Conservation (phyloP, 2,113 vertebrate genomes). For the Symphodus melops region DNA sequence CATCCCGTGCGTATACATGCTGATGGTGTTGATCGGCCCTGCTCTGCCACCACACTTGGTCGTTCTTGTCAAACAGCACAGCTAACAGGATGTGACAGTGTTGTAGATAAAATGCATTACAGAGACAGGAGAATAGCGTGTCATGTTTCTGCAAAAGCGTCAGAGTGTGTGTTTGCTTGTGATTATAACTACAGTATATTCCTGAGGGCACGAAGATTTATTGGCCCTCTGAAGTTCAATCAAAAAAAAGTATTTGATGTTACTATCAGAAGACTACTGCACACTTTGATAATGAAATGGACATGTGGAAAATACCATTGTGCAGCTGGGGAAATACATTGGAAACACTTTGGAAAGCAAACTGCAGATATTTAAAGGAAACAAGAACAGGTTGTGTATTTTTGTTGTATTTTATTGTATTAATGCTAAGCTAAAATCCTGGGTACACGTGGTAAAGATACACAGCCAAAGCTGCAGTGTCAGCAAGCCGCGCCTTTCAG, state of each 20-base stretch:
- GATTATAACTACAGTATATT: conserved; percentile 5
- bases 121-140: conserved; percentile 16
- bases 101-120: conserved; percentile 18
- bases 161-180: conserved; percentile 18
- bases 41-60: neutral
- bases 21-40: conserved; percentile 20
- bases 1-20: conserved; percentile 2
- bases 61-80: conserved; percentile 11
- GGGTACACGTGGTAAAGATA: too few species aligned
- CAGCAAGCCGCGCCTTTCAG: too few species aligned
- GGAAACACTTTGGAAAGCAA: neutral
- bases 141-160: conserved; percentile 14
- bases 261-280: neutral
- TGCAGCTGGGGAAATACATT: neutral
- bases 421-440: too few species aligned
- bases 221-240: neutral
- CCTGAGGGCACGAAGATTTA: conserved; percentile 8
- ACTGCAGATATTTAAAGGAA: too few species aligned
- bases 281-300: conserved; percentile 17
- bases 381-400: too few species aligned
- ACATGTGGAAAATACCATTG: too few species aligned
- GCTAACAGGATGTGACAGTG: conserved; percentile 12
- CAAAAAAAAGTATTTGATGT: neutral
- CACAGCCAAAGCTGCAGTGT: too few species aligned
- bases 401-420: too few species aligned